A percentile compares a stretch with the other conserved stretches of the same genome.
phyloP scores from a whole-genome alignment of 2,888 invertebrate species.

The Drosophila meridionalis region DNA sequence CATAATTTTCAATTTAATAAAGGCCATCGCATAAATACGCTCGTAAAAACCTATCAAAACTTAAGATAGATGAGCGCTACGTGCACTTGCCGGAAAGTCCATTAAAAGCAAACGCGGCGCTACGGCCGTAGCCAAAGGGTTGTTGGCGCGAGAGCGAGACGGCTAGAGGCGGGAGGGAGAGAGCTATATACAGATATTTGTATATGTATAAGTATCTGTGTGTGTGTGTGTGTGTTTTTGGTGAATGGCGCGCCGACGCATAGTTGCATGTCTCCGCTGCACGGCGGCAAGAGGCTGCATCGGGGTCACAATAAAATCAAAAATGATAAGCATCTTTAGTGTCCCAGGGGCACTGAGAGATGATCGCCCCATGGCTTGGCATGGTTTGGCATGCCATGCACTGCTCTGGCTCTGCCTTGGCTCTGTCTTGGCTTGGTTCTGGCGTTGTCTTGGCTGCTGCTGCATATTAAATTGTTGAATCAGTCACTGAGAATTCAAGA shows the following conservation, averaged over 20 bases:
- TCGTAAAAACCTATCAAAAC: constrained; percentile 75
- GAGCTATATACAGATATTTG: background rate
- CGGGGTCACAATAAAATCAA: constrained; percentile 71
- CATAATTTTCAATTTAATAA: constrained; percentile 80
- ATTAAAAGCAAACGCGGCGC: constrained; percentile 53
- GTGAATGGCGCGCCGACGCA: constrained; percentile 63
- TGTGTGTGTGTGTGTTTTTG: constrained; percentile 3
- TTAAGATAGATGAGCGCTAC: constrained; percentile 70
- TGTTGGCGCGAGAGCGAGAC: constrained; percentile 11
- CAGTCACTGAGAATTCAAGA: constrained; percentile 60
- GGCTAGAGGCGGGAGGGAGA: constrained; percentile 9
- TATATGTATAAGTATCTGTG: background rate
- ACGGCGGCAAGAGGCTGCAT: constrained; percentile 47
- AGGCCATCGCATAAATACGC: constrained; percentile 65
- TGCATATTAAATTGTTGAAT: constrained; percentile 83
- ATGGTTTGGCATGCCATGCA: background rate
- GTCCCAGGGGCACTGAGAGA: constrained; percentile 60
- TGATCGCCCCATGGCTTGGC: constrained; percentile 37
- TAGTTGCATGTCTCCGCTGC: constrained; percentile 64
- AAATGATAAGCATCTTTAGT: constrained; percentile 66
- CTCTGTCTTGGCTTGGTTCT: background rate
- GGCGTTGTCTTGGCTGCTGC: constrained; percentile 59
- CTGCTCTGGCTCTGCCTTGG: background rate
- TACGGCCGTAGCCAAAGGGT: constrained; percentile 22
- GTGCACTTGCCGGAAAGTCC: constrained; percentile 69